phyloP scores from a whole-genome alignment of 1,140 invertebrate genomes.

The Chlorops oryzae region DNA sequence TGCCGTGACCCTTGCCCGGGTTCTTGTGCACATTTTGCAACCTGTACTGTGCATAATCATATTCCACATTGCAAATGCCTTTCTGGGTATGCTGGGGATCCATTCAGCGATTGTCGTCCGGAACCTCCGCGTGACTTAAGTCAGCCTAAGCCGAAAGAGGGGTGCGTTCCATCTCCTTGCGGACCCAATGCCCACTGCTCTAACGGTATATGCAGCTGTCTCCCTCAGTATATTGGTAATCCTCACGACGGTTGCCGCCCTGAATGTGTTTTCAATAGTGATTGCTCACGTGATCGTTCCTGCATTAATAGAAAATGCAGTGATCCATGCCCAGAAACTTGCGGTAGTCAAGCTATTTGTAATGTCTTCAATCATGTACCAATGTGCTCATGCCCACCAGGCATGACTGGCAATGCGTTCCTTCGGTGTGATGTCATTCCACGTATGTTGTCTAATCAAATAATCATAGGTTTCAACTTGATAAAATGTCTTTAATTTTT shows the following conservation, averaged over 20 bases:
- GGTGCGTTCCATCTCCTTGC: conserved; percentile 68
- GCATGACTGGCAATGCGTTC: conserved; percentile 65
- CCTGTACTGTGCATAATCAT: conserved; percentile 69
- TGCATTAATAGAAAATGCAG: conserved; percentile 69
- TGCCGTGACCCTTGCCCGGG: conserved; percentile 74
- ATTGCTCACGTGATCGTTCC: conserved; percentile 64
- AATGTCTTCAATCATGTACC: conserved; percentile 67
- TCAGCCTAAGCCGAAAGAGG: conserved; percentile 64
- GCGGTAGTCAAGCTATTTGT: conserved; percentile 66
- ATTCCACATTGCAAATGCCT: conserved; percentile 67
- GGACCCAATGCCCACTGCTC: conserved; percentile 69
- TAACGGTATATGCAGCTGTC: conserved; percentile 63
- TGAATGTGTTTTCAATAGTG: conserved; percentile 68
- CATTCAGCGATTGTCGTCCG: conserved; percentile 58
- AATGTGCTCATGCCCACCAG: conserved; percentile 64
- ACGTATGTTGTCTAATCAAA: too few relatives aligned
- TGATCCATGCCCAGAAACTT: conserved; percentile 73
- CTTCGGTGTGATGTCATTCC: conserved; percentile 59
- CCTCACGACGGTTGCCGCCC: conserved; percentile 64
- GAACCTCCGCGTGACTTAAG: conserved; percentile 44
- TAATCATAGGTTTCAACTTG: too few relatives aligned
- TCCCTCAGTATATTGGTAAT: conserved; percentile 62
- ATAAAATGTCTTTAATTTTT: too few relatives aligned
- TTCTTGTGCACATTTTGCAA: conserved; percentile 68
- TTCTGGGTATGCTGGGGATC: conserved; percentile 57